Base-by-base conservation (phyloP, 2,113 vertebrate species). In the Rhinoptilus africanus region DNA sequence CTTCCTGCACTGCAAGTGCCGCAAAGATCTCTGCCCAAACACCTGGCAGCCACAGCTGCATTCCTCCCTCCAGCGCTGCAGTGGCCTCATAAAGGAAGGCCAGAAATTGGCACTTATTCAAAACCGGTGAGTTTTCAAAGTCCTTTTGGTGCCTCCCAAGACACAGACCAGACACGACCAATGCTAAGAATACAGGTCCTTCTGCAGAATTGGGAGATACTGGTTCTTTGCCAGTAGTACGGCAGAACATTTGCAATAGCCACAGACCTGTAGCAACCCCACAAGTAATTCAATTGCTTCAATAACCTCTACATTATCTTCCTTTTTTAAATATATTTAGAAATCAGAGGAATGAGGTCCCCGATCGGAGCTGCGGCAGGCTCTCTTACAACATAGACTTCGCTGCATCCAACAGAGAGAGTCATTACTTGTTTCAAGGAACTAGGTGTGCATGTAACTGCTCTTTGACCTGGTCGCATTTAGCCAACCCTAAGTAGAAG, bases 291-390 rank as follows among this genome's bases (percentile, higher is more conserved):
- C 54, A 16, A 4, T 62, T 85, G 24, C 24, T 78, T 17, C 17
- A 54, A 21, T 54, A 89, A 47, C n/a, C 14, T 79, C 63, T 72
- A 27, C 23, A n/a, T 85, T 53, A 43, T 47, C 30, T 88, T 84
- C 24, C 6, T 68, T 76, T 79, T 30, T 67, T 77, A 22, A 67
- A 60, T 60, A 13, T 51, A 20, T 84, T 62, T 64, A 97, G 96
- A 96, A 97, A 86, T 71, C 90, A 63, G 86, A 95, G 57, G 96
- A 96, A 74, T 97, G 93, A 97, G 10, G 43, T 35, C 43, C 54
- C 56, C 88, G 64, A 81, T 28, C 26, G 2, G 10, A 79, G 34
- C 47, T 88, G 56, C 13, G 0, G 32, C 47, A 37, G 37, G n/a
- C 16, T 91, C 12, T 35, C 45, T 67, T 35, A 21, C 12, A 57